These are phyloP conservation scores for Actinernus sp. DNA, from an alignment of 92 coral and sea anemone genomes.

Conservation along the genomic window DNA sequence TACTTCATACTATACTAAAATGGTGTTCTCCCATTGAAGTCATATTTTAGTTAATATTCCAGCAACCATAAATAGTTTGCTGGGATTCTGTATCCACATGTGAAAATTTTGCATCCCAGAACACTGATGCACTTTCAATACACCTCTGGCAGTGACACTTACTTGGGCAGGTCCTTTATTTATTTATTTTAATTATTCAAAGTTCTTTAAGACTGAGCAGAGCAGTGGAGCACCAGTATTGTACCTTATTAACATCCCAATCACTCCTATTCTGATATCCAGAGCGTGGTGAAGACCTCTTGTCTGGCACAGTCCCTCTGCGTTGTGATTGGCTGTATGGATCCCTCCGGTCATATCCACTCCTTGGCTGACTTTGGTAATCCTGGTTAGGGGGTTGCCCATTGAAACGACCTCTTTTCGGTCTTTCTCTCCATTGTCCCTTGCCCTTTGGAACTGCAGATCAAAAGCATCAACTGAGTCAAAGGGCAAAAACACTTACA, in stretches of 20 bases:
- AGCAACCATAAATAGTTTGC: no score
- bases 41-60: no score
- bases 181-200: no score
- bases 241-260: conserved; percentile 31
- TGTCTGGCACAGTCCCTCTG: conserved; percentile 64
- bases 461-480: no score
- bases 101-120: no score
- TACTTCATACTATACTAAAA: no score
- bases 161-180: no score
- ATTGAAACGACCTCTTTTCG: conserved; percentile 38
- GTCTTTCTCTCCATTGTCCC: conserved; percentile 69
- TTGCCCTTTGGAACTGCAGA: conserved; percentile 56
- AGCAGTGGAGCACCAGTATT: background rate
- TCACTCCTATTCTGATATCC: conserved; percentile 17
- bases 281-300: conserved; percentile 75
- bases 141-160: no score
- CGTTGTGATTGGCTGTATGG: conserved; percentile 69
- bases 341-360: conserved; percentile 50
- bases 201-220: background rate
- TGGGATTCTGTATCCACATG: no score
- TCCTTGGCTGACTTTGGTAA: conserved; percentile 52
- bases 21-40: no score
- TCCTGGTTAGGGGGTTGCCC: conserved; percentile 63
- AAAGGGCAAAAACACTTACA: no score
- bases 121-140: no score